Base-by-base conservation (phyloP, 2,113 vertebrate genomes). In the Irena cyanogastra region DNA sequence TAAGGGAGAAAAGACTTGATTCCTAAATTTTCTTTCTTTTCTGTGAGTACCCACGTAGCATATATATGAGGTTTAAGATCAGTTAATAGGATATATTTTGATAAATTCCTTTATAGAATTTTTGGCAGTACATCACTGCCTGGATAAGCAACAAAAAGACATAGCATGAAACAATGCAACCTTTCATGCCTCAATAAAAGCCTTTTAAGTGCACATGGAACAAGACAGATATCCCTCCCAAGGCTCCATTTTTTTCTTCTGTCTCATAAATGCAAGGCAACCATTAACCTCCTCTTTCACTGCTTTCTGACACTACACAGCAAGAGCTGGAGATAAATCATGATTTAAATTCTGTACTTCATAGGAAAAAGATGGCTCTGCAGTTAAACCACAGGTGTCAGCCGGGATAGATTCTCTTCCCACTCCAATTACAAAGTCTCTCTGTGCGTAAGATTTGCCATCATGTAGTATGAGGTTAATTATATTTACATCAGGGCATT, bases 111-210 rank as follows among this genome's bases (percentile, higher is more conserved):
- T 83, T 76, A 83, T 17, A 89, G 60, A 95, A 92, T 35, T 88
- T 88, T 72, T 97, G 95, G 94, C 88, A 94, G 68, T 31, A 90
- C 65, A 92, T 91, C 86, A 88, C 52, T 91, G 88, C 54, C 61
- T 79, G 52, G 68, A 68, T 50, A 90, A 90, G 88, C 50, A 95
- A 79, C 56, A 69, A 90, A 92, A 94, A 96, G 81, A 93, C 93
- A 90, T 96, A 96, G 66, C 87, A 81, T 39, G 31, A 59, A 95
- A 90, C 54, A 94, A 84, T 1, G 0, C 72, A 94, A 94, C 69
- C 52, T 95, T 96, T 96, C 90, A 95, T 85, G 89, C 70, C 79
- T 75, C 80, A 91, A 89, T 93, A 89, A 94, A 96, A 96, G 68
- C 66, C 72, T 66, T 87, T 75, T 78, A 94, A 96, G 93, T 50